Percentiles rank a stretch among this genome's conserved stretches.
Conservation (phyloP, 2,113 vertebrate species). For the Kryptolebias marmoratus region DNA sequence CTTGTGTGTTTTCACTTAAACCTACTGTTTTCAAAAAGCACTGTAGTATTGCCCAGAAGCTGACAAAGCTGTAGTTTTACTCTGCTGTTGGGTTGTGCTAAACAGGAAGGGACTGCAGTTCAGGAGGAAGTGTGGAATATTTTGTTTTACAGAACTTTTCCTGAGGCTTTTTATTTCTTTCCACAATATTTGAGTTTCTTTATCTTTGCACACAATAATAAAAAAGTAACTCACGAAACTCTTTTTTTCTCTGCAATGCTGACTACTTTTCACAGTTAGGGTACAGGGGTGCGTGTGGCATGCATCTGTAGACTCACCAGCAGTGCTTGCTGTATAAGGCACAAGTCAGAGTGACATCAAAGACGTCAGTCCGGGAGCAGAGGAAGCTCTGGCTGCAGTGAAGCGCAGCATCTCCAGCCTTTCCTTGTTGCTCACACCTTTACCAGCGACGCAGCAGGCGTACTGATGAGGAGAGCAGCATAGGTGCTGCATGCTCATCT, state of each 20-base stretch:
- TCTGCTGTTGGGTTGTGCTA: background rate
- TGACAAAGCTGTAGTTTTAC: background rate
- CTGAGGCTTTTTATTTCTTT: background rate
- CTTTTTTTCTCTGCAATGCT: conserved; percentile 1
- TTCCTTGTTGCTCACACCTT: conserved; percentile 59
- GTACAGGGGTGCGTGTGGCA: conserved; percentile 21
- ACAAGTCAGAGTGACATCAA: conserved; percentile 57
- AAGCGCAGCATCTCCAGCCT: conserved; percentile 39
- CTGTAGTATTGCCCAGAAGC: background rate
- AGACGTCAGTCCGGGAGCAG: conserved; percentile 45
- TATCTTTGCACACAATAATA: background rate
- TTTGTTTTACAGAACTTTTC: conserved; percentile 19
- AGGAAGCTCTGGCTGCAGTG: conserved; percentile 40
- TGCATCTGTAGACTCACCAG: conserved; percentile 39
- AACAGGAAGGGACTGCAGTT: background rate
- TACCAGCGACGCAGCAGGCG: conserved; percentile 63
- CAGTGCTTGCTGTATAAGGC: conserved; percentile 34
- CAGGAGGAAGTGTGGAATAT: conserved; percentile 6
- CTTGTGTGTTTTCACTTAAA: background rate
- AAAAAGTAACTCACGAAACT: background rate
- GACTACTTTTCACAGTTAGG: conserved; percentile 1
- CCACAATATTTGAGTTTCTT: background rate
- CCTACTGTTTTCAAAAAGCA: background rate
- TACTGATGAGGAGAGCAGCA: conserved; percentile 51
- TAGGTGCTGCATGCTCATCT: conserved; percentile 22